These are phyloP conservation scores for Sisor rabdophorus DNA, from an alignment of 2,113 vertebrate species.

Conservation along the genomic window DNA sequence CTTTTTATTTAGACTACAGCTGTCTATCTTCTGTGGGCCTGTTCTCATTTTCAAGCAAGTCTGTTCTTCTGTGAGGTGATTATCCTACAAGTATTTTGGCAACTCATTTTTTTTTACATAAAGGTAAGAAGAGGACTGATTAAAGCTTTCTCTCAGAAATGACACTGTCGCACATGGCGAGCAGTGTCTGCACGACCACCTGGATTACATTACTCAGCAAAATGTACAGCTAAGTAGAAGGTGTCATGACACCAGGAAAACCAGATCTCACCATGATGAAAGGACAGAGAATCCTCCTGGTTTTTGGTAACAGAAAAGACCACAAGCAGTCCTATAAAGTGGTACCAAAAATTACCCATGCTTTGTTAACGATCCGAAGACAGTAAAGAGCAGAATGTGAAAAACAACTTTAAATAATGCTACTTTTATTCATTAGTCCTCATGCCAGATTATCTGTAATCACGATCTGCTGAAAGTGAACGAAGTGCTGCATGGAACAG, in stretches of 20 bases:
- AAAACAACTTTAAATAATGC: too few relatives aligned
- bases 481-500: neutral
- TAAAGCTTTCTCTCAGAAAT: constrained; percentile 54
- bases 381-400: too few relatives aligned
- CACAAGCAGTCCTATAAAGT: neutral
- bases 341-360: neutral
- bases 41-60: too few relatives aligned
- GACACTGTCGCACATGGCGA: constrained; percentile 32
- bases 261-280: neutral
- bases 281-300: neutral
- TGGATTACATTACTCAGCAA: constrained; percentile 46
- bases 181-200: constrained; percentile 55
- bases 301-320: neutral
- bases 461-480: neutral
- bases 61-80: neutral
- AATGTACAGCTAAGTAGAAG: constrained; percentile 6
- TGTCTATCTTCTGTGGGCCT: neutral
- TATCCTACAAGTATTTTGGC: neutral
- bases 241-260: neutral
- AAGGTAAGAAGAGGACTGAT: constrained; percentile 40
- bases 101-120: neutral
- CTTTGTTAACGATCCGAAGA: neutral
- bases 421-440: neutral
- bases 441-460: neutral
- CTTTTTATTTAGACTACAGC: neutral